A percentile compares a stretch with the other conserved stretches of the same genome.
phyloP scores from a whole-genome alignment of 1,140 invertebrate species.

The Caenorhabditis inopinata region DNA sequence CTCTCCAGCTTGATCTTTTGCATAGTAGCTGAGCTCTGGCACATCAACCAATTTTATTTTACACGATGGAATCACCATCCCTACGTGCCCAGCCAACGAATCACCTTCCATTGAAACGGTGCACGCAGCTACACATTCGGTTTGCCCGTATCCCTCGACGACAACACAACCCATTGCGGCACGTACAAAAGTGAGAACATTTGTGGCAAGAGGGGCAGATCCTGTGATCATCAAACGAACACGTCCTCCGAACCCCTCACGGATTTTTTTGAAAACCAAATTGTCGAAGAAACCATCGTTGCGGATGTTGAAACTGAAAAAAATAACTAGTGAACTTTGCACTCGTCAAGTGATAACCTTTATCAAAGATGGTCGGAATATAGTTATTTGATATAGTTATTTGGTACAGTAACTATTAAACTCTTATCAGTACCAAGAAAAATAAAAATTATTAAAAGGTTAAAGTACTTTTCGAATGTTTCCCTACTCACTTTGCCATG shows the following conservation, averaged over 20 bases:
- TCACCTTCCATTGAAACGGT: constrained; percentile 69
- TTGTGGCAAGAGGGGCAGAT: constrained; percentile 86
- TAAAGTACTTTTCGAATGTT: neutral
- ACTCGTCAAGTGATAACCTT: too few species aligned
- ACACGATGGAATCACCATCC: constrained; percentile 63
- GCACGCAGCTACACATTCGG: constrained; percentile 90
- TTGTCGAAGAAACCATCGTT: constrained; percentile 61
- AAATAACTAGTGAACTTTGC: neutral
- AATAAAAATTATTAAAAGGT: neutral
- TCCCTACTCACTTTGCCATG: constrained; percentile 53
- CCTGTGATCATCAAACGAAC: constrained; percentile 89
- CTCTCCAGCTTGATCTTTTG: constrained; percentile 60
- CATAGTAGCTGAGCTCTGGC: constrained; percentile 64
- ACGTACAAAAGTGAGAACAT: constrained; percentile 88
- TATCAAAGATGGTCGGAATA: neutral
- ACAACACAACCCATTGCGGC: constrained; percentile 85
- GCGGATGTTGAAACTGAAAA: constrained; percentile 58
- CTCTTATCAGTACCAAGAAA: too few species aligned
- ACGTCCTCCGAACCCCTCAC: constrained; percentile 78
- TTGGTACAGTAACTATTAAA: too few species aligned
- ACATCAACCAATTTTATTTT: constrained; percentile 66
- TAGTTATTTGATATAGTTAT: too few species aligned
- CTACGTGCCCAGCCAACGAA: constrained; percentile 63
- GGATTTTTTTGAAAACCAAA: constrained; percentile 64
- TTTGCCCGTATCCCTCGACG: constrained; percentile 83